phyloP scores from a whole-genome alignment of 2,113 vertebrate species.

The Spea multiplicata region DNA sequence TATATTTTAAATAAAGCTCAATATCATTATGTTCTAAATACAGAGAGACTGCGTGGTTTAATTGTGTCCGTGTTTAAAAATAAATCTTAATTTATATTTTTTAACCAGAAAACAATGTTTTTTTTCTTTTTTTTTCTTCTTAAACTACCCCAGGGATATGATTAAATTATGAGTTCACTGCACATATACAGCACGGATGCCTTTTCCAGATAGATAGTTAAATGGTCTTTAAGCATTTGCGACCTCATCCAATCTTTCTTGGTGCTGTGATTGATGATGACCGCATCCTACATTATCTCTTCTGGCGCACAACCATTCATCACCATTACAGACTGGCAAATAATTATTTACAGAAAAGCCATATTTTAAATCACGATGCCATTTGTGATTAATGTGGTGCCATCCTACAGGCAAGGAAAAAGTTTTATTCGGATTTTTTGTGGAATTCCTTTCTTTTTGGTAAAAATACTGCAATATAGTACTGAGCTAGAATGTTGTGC shows the following conservation, averaged over 20 bases:
- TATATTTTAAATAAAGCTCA: too few species aligned
- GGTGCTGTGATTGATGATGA: constrained; percentile 29
- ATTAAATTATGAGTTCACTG: neutral
- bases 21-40: too few species aligned
- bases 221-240: constrained; percentile 7
- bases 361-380: neutral
- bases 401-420: constrained; percentile 2
- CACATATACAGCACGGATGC: neutral
- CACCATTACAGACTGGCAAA: constrained; percentile 32
- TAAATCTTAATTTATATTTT: too few species aligned
- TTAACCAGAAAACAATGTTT: neutral
- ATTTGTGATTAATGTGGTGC: constrained; percentile 22
- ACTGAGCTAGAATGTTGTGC: too few species aligned
- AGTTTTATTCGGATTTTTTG: neutral
- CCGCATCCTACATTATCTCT: constrained; percentile 27
- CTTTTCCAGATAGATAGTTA: neutral
- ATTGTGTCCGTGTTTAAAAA: too few species aligned
- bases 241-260: neutral
- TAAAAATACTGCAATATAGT: too few species aligned
- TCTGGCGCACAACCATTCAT: constrained; percentile 19
- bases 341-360: neutral
- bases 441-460: neutral
- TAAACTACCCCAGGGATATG: neutral
- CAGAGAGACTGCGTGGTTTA: too few species aligned
- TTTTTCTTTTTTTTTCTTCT: neutral